Percentiles rank a stretch among this genome's conserved stretches.
Conservation (phyloP, 2,113 vertebrate species). For the Gnathonemus longibarbis region DNA sequence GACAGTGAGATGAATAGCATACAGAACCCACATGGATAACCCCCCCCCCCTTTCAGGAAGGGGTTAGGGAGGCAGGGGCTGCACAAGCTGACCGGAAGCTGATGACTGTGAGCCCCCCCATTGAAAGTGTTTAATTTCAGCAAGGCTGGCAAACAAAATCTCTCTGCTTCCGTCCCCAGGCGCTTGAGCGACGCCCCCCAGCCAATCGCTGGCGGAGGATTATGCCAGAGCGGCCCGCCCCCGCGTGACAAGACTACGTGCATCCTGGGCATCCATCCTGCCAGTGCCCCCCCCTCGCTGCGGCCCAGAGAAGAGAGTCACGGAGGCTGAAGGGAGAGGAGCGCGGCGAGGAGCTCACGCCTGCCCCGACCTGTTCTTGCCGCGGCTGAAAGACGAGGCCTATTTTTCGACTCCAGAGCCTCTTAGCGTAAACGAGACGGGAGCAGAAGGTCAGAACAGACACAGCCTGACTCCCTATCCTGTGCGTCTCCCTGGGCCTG, state of each 20-base stretch:
- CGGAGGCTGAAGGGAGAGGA: background rate
- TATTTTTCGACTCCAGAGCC: background rate
- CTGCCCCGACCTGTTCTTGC: background rate
- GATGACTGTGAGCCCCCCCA: background rate
- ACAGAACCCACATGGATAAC: background rate
- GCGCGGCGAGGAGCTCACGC: background rate
- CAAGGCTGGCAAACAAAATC: background rate
- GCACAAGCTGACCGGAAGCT: background rate
- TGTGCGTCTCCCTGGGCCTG: background rate
- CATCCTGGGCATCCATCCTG: background rate
- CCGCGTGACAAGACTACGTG: background rate
- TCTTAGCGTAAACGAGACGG: constrained; percentile 3
- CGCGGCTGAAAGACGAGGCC: background rate
- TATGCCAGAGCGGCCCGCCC: background rate
- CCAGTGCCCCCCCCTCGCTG: background rate
- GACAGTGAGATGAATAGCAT: background rate
- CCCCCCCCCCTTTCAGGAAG: background rate
- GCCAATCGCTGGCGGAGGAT: background rate
- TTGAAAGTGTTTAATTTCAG: background rate
- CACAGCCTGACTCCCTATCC: background rate
- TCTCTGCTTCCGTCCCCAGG: background rate
- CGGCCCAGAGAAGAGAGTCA: background rate
- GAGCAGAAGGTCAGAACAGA: background rate
- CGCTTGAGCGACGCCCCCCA: background rate
- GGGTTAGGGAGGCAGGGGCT: background rate